Evolutionary conservation across 2,797 vertebrate genomes (phyloP).

Genomic region (Glyptemys insculpta): DNA sequence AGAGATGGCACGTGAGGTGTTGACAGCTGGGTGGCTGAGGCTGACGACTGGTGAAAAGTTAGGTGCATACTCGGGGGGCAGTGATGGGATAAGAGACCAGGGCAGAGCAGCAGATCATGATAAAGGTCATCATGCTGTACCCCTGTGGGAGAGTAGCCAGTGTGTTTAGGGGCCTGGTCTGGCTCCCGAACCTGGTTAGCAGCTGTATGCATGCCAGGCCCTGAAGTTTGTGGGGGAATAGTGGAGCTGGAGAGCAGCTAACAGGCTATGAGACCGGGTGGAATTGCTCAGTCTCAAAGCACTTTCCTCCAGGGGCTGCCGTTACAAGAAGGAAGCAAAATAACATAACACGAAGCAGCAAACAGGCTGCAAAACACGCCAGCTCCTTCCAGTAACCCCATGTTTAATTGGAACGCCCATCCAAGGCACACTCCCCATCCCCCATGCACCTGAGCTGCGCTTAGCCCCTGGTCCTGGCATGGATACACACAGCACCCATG

Average conservation of each 20-base stretch:
- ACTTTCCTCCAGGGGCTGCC: neutral
- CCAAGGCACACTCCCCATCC: neutral
- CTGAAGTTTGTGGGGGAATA: neutral
- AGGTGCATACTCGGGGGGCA: neutral
- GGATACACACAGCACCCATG: neutral
- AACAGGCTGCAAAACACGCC: neutral
- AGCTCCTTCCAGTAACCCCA: neutral
- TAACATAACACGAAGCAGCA: neutral
- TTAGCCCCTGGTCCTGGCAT: neutral
- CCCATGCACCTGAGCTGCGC: neutral
- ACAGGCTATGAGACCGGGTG: neutral
- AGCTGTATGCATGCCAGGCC: neutral
- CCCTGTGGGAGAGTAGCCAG: neutral
- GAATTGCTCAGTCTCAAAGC: neutral
- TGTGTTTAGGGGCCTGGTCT: neutral
- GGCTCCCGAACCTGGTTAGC: neutral
- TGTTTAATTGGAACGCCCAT: neutral
- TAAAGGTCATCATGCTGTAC: neutral
- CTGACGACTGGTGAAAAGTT: neutral
- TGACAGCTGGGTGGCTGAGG: neutral
- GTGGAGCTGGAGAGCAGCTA: neutral
- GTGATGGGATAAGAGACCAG: neutral
- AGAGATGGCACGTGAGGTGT: neutral
- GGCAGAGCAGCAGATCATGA: neutral
- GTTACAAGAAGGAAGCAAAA: neutral